These are phyloP conservation scores for Netelia melanura DNA, from an alignment of 2,888 invertebrate genomes.

Conservation along the genomic window DNA sequence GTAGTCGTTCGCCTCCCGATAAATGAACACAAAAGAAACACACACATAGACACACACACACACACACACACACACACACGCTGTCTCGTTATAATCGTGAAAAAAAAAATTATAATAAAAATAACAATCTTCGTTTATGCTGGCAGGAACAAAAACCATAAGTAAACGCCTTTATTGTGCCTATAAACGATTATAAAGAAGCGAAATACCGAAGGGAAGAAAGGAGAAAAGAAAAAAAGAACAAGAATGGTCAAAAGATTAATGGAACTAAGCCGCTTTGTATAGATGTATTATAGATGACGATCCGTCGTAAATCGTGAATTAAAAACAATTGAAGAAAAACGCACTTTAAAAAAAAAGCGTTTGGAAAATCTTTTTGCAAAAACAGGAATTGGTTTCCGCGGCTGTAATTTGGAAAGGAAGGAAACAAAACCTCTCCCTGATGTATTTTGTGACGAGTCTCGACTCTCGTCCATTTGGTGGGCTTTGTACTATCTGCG, in stretches of 20 bases:
- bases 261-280: conserved; percentile 67
- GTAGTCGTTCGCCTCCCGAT: conserved; percentile 56
- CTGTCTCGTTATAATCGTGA: conserved; percentile 50
- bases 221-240: conserved; percentile 44
- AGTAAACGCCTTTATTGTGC: conserved; percentile 80
- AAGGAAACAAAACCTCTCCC: not conserved
- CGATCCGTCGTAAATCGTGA: conserved; percentile 47
- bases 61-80: conserved; percentile 37
- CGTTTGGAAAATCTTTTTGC: conserved; percentile 4
- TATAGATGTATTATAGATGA: conserved; percentile 64
- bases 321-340: conserved; percentile 45
- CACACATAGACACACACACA: conserved; percentile 24
- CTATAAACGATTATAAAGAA: conserved; percentile 75
- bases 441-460: conserved; percentile 34
- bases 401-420: conserved; percentile 20
- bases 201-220: conserved; percentile 22
- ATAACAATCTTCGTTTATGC: conserved; percentile 76
- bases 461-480: conserved; percentile 28
- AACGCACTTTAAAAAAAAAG: conserved; percentile 30
- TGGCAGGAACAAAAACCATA: conserved; percentile 75
- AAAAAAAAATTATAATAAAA: conserved; percentile 1
- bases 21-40: conserved; percentile 5
- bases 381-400: conserved; percentile 38
- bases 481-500: conserved; percentile 73
- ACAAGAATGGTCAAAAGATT: conserved; percentile 19